A percentile compares a stretch with the other conserved stretches of the same genome.
phyloP scores from a whole-genome alignment of 2,888 invertebrate genomes.

The Philereme transversata region DNA sequence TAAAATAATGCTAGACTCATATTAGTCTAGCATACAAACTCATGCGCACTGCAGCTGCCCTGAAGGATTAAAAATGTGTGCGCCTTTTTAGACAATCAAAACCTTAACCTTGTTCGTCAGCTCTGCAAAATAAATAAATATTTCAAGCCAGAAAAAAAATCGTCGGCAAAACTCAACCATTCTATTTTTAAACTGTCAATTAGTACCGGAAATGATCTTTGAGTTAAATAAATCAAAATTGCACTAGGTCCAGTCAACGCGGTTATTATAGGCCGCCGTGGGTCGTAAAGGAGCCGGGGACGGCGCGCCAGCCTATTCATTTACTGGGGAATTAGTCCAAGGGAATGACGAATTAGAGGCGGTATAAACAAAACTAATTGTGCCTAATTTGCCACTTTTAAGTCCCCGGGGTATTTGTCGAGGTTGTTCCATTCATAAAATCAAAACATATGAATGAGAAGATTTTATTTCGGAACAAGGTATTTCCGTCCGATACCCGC shows the following conservation, averaged over 20 bases:
- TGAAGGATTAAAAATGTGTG: too few relatives aligned
- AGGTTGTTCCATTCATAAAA: slow-evolving; percentile 39
- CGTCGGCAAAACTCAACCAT: slow-evolving; percentile 21
- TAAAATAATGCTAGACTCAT: too few relatives aligned
- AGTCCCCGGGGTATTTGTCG: slow-evolving; percentile 32
- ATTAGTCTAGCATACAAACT: too few relatives aligned
- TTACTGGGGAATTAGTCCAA: slow-evolving; percentile 34
- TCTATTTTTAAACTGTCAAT: slow-evolving; percentile 56
- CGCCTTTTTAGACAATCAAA: too few relatives aligned
- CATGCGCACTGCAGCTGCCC: too few relatives aligned
- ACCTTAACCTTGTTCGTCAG: too few relatives aligned
- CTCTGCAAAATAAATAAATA: background rate
- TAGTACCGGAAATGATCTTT: slow-evolving; percentile 74
- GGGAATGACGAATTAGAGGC: slow-evolving; percentile 55
- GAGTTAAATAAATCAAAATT: slow-evolving; percentile 80
- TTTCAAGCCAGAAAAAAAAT: slow-evolving; percentile 4
- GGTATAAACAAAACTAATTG: slow-evolving; percentile 52
- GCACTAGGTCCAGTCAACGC: slow-evolving; percentile 57
- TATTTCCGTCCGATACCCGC: slow-evolving; percentile 35
- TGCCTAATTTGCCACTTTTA: slow-evolving; percentile 50
- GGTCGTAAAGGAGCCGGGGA: slow-evolving; percentile 58
- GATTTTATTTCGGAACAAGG: slow-evolving; percentile 37
- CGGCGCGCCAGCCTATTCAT: slow-evolving; percentile 56
- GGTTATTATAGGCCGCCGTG: slow-evolving; percentile 55
- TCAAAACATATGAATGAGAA: slow-evolving; percentile 34